Evolutionary conservation across 2,113 vertebrate genomes (phyloP).

Genomic region (Probosciger aterrimus): DNA sequence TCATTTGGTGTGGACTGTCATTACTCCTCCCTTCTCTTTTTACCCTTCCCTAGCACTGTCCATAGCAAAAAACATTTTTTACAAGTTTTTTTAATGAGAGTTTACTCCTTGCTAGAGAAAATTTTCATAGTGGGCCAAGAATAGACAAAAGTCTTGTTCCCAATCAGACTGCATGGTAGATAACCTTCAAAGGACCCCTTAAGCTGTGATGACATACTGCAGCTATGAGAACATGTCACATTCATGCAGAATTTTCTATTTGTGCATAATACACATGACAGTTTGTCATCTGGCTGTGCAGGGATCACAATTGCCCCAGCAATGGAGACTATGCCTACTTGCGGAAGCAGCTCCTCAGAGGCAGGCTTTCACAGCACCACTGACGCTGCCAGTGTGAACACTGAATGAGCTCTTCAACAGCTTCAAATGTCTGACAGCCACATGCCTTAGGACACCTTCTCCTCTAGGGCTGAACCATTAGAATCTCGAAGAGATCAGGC

Average conservation of each 20-base stretch:
- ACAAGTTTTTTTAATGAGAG: background rate
- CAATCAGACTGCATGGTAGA: accelerated
- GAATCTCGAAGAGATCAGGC: background rate
- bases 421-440: background rate
- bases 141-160: background rate
- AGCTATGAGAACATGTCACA: background rate
- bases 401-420: background rate
- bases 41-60: background rate
- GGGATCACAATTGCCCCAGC: background rate
- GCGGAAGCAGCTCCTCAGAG: background rate
- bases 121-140: background rate
- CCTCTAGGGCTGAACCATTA: background rate
- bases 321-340: background rate
- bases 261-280: background rate
- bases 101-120: background rate
- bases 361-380: background rate
- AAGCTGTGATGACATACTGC: background rate
- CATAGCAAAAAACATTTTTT: background rate
- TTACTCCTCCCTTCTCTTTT: background rate
- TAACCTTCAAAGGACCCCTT: background rate
- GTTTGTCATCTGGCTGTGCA: background rate
- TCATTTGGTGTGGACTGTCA: background rate
- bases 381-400: background rate
- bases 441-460: background rate
- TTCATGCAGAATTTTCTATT: background rate